Percentiles rank a stretch among this genome's conserved stretches.
phyloP scores from a whole-genome alignment of 2,888 invertebrate species.

The Drosophila cognata region DNA sequence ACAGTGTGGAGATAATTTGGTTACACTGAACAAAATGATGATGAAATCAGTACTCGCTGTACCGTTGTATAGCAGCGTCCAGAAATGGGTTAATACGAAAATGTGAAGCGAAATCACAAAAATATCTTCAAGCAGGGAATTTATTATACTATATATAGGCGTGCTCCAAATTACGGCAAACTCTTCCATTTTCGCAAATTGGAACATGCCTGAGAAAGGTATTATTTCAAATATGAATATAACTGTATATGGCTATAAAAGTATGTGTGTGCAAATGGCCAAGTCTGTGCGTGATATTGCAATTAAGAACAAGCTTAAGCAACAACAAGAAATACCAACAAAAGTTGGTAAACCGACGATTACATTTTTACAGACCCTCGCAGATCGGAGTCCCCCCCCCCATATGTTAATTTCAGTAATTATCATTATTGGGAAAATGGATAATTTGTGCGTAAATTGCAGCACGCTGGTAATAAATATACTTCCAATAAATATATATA shows the following conservation, averaged over 20 bases:
- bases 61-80: not conserved
- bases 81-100: not conserved
- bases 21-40: not conserved
- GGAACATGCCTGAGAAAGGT: not conserved
- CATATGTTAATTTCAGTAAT: not conserved
- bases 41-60: not conserved
- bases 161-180: not conserved
- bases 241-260: not conserved
- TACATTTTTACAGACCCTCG: not conserved
- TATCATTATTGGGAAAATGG: not conserved
- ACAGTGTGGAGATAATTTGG: not conserved
- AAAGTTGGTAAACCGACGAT: not conserved
- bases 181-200: not conserved
- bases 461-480: not conserved
- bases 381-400: not conserved
- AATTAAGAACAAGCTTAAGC: constrained; percentile 7
- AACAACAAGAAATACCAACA: constrained; percentile 1
- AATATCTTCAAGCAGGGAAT: not conserved
- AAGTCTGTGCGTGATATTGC: not conserved
- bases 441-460: not conserved
- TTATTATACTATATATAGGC: not conserved
- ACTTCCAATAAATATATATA: too few species aligned
- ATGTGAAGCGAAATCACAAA: constrained; percentile 1
- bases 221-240: not conserved
- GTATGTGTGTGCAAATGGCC: not conserved